Base-by-base conservation (phyloP, 2,797 vertebrate species). In the Sus cebifrons region DNA sequence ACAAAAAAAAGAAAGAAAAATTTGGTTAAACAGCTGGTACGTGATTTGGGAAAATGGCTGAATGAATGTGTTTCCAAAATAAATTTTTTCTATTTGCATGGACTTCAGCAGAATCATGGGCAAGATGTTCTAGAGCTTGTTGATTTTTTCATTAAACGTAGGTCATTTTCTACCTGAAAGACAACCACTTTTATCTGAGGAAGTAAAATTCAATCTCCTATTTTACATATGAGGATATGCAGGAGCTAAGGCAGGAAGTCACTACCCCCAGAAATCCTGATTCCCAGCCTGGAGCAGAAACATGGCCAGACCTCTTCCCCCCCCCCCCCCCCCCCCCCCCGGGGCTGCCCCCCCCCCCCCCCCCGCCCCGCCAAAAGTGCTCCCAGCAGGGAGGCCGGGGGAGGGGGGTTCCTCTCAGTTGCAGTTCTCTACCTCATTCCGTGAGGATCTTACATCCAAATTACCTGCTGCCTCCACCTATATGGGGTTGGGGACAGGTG, bases 71-170 rank as follows among this genome's bases (percentile, higher is more conserved):
- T 67, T 96, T 58, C 40, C 49, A 75, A 56, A 86, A 60, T 18
- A 67, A 7, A 29, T 71, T 85, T 79, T 60, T 82, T 40, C 60
- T 65, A 21, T 87, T 54, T 90, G 18, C 58, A 32, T 8, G 74
- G 17, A 87, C 64, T 44, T 68, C 44, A 56, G 74, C 20, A 71
- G 64, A 71, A 89, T 32, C 25, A 23, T 6, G 6, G 21, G 27
- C 20, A 74, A 68, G n/a, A 83, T 52, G 3, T 77, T 65, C 20
- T 67, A 52, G 21, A 23, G 44, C 44, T 67, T 65, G 23, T 6
- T 92, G 11, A 40, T n/a, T 85, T 52, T 32, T 75, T 75, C 81
- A 60, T 92, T 82, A 94, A 86, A 77, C 40, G 32, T 16, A 60
- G 13, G 23, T 54, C 60, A 79, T 17, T 75, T 86, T 83, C 70